A percentile compares a stretch with the other conserved stretches of the same genome.
phyloP scores from a whole-genome alignment of 2,797 vertebrate genomes.

The Falco concolor region DNA sequence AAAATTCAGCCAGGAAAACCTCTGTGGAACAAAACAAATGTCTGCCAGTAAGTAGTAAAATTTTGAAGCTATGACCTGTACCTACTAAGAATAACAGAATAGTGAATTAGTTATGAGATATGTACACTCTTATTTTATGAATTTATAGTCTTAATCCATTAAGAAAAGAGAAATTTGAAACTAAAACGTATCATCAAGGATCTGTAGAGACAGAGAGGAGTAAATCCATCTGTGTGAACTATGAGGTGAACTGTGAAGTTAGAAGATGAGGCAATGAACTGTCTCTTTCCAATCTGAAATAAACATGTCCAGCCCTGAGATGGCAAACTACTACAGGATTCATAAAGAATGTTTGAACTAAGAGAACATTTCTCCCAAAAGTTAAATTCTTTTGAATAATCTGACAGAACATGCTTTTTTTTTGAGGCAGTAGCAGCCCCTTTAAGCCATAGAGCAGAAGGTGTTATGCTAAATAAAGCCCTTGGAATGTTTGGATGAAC shows the following conservation, averaged over 20 bases:
- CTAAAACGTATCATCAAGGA: not conserved
- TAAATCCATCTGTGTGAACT: not conserved
- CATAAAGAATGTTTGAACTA: not conserved
- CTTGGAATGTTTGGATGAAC: conserved; percentile 59
- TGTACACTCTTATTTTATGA: not conserved
- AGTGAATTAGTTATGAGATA: not conserved
- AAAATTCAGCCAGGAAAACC: not conserved
- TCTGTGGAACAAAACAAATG: not conserved
- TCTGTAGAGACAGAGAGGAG: not conserved
- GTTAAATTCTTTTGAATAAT: conserved; percentile 44
- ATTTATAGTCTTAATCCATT: not conserved
- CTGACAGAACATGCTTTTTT: conserved; percentile 39
- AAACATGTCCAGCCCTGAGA: not conserved
- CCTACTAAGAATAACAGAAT: not conserved
- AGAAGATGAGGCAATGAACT: not conserved
- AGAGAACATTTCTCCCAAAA: conserved; percentile 24
- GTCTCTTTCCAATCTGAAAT: not conserved
- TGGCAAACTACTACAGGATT: conserved; percentile 17
- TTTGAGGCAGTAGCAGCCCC: conserved; percentile 27
- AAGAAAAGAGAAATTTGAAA: not conserved
- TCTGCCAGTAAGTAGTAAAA: not conserved
- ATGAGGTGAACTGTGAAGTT: not conserved
- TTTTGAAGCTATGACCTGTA: not conserved
- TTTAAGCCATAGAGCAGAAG: conserved; percentile 50
- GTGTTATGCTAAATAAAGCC: conserved; percentile 67